These are phyloP conservation scores for Pogona vitticeps DNA, from an alignment of 2,113 vertebrate genomes.

Conservation along the genomic window DNA sequence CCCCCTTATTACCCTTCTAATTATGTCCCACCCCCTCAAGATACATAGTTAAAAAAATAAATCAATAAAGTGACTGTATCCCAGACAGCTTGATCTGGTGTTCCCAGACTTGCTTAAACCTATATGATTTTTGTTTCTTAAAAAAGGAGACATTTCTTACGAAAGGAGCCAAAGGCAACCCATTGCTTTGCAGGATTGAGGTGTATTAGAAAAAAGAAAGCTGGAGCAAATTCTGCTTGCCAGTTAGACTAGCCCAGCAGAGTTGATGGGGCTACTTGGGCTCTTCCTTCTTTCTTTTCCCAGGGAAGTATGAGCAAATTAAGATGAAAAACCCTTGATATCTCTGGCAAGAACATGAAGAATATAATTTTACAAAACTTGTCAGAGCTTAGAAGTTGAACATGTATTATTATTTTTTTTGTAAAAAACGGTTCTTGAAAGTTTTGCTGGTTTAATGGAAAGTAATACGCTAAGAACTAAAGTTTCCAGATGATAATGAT, in stretches of 20 bases:
- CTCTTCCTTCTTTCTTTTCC: not conserved
- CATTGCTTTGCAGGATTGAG: not conserved
- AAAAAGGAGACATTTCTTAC: not conserved
- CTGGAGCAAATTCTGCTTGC: not conserved
- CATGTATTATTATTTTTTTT: conserved; percentile 6
- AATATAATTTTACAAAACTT: conserved; percentile 63
- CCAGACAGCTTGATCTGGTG: not conserved
- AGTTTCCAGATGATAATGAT: conserved; percentile 93
- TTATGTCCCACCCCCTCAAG: too few relatives aligned
- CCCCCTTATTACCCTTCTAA: too few relatives aligned
- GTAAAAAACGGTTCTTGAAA: conserved; percentile 71
- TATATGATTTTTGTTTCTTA: not conserved
- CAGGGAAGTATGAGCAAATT: not conserved
- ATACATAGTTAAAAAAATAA: too few relatives aligned
- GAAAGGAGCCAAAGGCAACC: not conserved
- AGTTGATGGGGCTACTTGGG: not conserved
- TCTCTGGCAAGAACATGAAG: conserved; percentile 63
- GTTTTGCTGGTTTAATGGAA: conserved; percentile 88
- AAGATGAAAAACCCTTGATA: conserved; percentile 66
- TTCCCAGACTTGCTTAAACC: not conserved
- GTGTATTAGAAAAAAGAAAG: not conserved
- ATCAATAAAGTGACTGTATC: not conserved
- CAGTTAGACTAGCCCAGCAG: not conserved
- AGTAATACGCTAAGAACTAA: conserved; percentile 85
- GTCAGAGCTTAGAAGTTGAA: conserved; percentile 70